Evolutionary conservation across 2,888 invertebrate species (phyloP).

Genomic region (Chaetogeoica ovagalla): DNA sequence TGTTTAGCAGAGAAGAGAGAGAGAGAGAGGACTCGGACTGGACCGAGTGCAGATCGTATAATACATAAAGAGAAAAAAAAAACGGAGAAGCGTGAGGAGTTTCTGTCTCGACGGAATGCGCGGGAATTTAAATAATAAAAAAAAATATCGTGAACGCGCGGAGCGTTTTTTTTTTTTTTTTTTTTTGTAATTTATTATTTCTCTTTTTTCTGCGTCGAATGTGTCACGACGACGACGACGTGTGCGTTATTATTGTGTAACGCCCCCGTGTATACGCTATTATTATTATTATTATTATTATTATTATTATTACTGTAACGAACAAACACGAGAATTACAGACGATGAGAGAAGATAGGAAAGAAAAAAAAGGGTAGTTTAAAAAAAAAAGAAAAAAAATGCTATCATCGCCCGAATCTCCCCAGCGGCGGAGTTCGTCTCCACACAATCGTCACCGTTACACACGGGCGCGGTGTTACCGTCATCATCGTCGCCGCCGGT

Average conservation of each 20-base stretch:
- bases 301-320: too few relatives aligned
- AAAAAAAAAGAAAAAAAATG: neutral
- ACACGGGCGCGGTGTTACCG: too few relatives aligned
- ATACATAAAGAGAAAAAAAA: too few relatives aligned
- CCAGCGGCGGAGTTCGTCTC: neutral
- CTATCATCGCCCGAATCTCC: conserved; percentile 23
- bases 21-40: too few relatives aligned
- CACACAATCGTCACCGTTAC: neutral
- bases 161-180: neutral
- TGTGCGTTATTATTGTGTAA: neutral
- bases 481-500: neutral
- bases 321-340: neutral
- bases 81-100: too few relatives aligned
- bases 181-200: neutral
- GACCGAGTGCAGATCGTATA: too few relatives aligned
- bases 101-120: too few relatives aligned
- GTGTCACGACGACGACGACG: neutral
- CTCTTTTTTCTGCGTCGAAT: neutral
- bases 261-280: neutral
- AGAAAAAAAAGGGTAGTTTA: conserved; percentile 13
- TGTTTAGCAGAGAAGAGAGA: too few relatives aligned
- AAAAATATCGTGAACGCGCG: too few relatives aligned
- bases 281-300: too few relatives aligned
- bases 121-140: too few relatives aligned
- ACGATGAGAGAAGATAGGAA: neutral